Evolutionary conservation across 2,797 vertebrate genomes (phyloP), one percentile per base, ranked within the genome.

Genomic region (Chloroceryle inda): DNA sequence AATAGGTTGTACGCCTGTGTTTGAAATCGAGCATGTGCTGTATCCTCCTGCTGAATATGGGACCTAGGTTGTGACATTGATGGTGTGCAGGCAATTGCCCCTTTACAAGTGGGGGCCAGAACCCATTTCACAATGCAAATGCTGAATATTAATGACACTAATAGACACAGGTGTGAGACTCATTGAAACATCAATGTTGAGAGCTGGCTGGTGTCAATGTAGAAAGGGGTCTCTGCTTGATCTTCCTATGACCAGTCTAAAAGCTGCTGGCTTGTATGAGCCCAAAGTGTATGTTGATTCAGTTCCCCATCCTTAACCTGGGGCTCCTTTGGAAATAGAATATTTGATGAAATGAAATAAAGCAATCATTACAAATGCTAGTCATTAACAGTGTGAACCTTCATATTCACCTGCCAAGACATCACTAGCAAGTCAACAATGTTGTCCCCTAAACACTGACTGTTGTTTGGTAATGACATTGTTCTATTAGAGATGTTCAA

Each of bases 381-480:
- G 64, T 95, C 53, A 75, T 89, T 94, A 89, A 88, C 2, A 2
- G 21, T 2, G 1, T 88, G 94, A 96, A 91, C 56, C 26, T 87
- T 96, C 88, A 59, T 94, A 90, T 63, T 95, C 92, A 93, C 80
- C 84, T 87, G 86, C 74, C 83, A 93, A 95, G 80, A 76, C 47
- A 40, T 37, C 0, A 2, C 75, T 79, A 80, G 59, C 33, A 0
- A 91, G 79, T 92, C 68, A 83, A 61, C 56, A 85, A 61, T 89
- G 84, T 74, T 52, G 13, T 88, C 95, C 75, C 81, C 64, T 85
- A 66, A 89, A 61, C 74, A 82, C n/a, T 85, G 61, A 53, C 56
- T 77, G 56, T 68, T 88, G 86, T 11, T 24, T 74, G 94, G 91
- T 91, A 92, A 87, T 92, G 63, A 85, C 40, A 63, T 85, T 85